These are phyloP conservation scores for Sebastes nivosus DNA, from an alignment of 2,797 vertebrate genomes.

Conservation along the genomic window DNA sequence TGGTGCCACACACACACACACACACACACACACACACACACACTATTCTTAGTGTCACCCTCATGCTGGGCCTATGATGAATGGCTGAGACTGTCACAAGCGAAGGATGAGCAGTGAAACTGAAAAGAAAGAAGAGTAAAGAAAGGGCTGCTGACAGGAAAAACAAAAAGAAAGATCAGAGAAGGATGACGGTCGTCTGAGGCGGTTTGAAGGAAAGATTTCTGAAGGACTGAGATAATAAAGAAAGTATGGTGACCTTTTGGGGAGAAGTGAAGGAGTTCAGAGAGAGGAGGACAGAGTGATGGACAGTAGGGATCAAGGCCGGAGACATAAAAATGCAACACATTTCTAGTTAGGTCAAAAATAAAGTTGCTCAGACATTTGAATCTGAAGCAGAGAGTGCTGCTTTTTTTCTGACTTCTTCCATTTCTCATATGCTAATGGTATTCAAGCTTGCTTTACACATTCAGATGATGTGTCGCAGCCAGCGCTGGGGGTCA, in stretches of 20 bases:
- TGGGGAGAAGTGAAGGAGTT: neutral
- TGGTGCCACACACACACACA: neutral
- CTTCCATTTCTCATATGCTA: conserved; percentile 23
- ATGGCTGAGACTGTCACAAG: conserved; percentile 54
- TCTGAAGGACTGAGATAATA: conserved; percentile 25
- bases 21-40: neutral
- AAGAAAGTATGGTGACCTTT: conserved; percentile 33
- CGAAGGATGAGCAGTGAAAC: conserved; percentile 49
- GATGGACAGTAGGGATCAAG: neutral
- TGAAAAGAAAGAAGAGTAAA: conserved; percentile 32
- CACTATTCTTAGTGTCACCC: conserved; percentile 50
- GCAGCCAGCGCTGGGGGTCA: conserved; percentile 21
- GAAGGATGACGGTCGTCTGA: conserved; percentile 21
- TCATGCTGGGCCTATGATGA: conserved; percentile 71
- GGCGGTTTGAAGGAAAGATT: conserved; percentile 4
- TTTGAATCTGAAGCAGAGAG: neutral
- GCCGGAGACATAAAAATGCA: neutral
- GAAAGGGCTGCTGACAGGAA: conserved; percentile 49
- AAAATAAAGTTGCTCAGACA: conserved; percentile 5
- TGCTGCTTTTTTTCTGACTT: neutral
- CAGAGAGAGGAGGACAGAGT: neutral
- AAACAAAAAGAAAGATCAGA: conserved; percentile 45
- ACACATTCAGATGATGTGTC: conserved; percentile 26
- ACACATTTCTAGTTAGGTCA: neutral
- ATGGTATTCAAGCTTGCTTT: conserved; percentile 18